Evolutionary conservation across 2,113 vertebrate species (phyloP).

Genomic region (Otis tarda): DNA sequence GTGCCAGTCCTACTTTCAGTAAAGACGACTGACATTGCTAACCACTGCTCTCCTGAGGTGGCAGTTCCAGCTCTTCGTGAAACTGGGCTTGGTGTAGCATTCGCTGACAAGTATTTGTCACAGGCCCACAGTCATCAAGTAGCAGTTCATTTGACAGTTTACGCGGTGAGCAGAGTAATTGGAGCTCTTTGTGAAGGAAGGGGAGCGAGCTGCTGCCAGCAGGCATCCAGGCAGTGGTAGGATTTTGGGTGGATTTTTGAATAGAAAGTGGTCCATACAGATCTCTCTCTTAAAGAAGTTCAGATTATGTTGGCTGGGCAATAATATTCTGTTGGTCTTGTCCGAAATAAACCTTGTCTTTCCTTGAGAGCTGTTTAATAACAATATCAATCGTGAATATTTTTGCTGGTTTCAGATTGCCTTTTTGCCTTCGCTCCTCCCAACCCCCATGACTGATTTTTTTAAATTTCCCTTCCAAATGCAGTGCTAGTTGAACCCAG

Average conservation of each 20-base stretch:
- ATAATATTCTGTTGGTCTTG: not conserved
- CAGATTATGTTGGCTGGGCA: not conserved
- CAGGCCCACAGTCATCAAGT: not conserved
- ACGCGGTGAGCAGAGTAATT: not conserved
- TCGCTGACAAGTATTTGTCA: not conserved
- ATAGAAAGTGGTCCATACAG: not conserved
- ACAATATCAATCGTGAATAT: not conserved
- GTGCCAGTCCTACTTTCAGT: not conserved
- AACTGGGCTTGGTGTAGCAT: not conserved
- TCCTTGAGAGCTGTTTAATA: not conserved
- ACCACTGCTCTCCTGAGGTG: not conserved
- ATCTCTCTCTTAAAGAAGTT: not conserved
- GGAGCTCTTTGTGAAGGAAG: not conserved
- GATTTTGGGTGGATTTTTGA: not conserved
- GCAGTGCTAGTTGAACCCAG: not conserved
- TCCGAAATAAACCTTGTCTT: not conserved
- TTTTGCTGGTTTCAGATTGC: not conserved
- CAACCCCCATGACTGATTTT: not conserved
- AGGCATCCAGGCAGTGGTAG: not conserved
- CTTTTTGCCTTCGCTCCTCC: not conserved
- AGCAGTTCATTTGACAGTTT: not conserved
- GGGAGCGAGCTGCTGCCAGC: not conserved
- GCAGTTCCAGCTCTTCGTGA: not conserved
- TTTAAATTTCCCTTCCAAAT: not conserved
- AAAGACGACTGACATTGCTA: not conserved